Percentiles rank a stretch among this genome's conserved stretches.
phyloP scores from a whole-genome alignment of 2,797 vertebrate species.

The Bufotes viridis region DNA sequence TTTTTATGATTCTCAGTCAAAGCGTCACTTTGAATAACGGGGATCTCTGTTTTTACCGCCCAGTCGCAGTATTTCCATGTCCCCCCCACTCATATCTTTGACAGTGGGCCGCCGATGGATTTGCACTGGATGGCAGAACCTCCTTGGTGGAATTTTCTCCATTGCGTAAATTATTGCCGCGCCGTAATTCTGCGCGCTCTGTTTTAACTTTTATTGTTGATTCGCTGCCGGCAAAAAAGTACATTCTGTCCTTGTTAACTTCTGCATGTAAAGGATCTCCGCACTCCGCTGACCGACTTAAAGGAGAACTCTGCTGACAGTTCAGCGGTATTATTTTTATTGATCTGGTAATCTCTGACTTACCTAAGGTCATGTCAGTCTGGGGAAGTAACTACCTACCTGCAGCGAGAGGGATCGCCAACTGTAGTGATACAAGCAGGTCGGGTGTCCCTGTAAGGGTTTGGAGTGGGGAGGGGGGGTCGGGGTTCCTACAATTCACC shows the following conservation, averaged over 20 bases:
- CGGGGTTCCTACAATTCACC: background rate
- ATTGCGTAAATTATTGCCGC: background rate
- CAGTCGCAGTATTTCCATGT: slow-evolving; percentile 3
- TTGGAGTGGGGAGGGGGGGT: too few relatives aligned
- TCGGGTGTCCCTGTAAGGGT: background rate
- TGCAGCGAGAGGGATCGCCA: background rate
- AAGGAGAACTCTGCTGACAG: background rate
- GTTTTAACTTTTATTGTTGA: background rate
- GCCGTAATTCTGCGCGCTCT: background rate
- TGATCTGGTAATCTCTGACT: background rate
- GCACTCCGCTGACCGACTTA: background rate
- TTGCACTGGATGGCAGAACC: background rate
- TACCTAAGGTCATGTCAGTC: background rate
- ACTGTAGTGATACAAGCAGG: too few relatives aligned
- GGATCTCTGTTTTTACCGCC: background rate
- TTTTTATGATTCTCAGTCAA: slow-evolving; percentile 41
- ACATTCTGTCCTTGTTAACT: background rate
- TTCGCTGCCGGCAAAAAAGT: background rate
- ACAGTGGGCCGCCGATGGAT: background rate
- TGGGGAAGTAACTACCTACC: background rate
- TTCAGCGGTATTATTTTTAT: background rate
- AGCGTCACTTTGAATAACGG: slow-evolving; percentile 28
- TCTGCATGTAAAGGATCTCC: background rate
- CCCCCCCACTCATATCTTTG: background rate
- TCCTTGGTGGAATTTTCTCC: background rate